Percentiles rank a stretch among this genome's conserved stretches.
phyloP scores from a whole-genome alignment of 2,888 invertebrate species.

The Scaptomyza flava region DNA sequence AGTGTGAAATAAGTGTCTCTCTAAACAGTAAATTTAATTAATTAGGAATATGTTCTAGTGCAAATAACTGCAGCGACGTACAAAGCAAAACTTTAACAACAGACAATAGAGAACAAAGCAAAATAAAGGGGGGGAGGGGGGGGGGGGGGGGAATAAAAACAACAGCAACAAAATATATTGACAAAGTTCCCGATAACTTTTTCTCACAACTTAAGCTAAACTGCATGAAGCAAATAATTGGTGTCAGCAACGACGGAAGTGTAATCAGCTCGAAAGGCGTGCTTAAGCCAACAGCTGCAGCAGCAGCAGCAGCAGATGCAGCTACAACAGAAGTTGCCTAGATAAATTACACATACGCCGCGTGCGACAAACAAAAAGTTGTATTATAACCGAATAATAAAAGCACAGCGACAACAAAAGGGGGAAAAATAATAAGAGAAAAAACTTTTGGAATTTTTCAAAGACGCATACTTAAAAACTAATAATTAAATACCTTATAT shows the following conservation, averaged over 20 bases:
- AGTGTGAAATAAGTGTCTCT: slow-evolving; percentile 29
- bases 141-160: slow-evolving; percentile 2
- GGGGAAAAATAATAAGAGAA: background rate
- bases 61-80: slow-evolving; percentile 24
- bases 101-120: slow-evolving; percentile 44
- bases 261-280: slow-evolving; percentile 50
- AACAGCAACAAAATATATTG: slow-evolving; percentile 20
- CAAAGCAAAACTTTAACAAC: slow-evolving; percentile 42
- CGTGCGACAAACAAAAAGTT: slow-evolving; percentile 42
- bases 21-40: slow-evolving; percentile 58
- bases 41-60: slow-evolving; percentile 54
- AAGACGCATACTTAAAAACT: too few species aligned
- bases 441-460: background rate
- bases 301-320: slow-evolving; percentile 14
- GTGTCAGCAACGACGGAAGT: slow-evolving; percentile 49
- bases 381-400: slow-evolving; percentile 21
- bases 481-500: too few species aligned
- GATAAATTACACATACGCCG: slow-evolving; percentile 60
- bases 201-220: slow-evolving; percentile 44
- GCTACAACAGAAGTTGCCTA: slow-evolving; percentile 15
- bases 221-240: slow-evolving; percentile 48
- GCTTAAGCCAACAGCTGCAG: slow-evolving; percentile 13
- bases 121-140: slow-evolving; percentile 2
- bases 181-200: slow-evolving; percentile 45
- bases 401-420: slow-evolving; percentile 2